phyloP scores from a whole-genome alignment of 2,113 vertebrate species.

The Mungos mungo region DNA sequence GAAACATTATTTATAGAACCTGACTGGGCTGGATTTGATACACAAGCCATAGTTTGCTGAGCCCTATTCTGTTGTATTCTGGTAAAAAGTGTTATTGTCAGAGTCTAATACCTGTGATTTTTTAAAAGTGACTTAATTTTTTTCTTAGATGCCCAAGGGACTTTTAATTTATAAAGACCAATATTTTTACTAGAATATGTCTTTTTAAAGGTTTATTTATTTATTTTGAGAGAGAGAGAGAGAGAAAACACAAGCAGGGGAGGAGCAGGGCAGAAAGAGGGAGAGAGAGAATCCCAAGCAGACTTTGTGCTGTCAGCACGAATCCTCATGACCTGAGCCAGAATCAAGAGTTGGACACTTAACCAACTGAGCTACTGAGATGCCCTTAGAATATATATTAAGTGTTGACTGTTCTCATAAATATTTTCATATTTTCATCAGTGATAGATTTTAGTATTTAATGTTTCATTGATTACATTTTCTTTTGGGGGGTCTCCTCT shows the following conservation, averaged over 20 bases:
- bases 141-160: background rate
- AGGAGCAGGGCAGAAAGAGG: no score
- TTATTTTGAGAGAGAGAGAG: no score
- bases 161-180: background rate
- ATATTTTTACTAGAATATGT: background rate
- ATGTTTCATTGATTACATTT: slow-evolving; percentile 8
- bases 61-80: background rate
- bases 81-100: background rate
- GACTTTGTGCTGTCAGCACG: no score
- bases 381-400: background rate
- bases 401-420: background rate
- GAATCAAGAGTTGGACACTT: no score
- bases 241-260: no score
- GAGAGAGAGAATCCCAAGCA: no score
- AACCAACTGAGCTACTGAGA: no score
- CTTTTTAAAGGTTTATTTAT: background rate
- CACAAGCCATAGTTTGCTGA: background rate
- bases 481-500: background rate
- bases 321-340: no score
- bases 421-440: background rate
- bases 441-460: slow-evolving; percentile 5
- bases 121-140: background rate
- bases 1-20: background rate
- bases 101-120: background rate
- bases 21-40: background rate